Evolutionary conservation across 2,888 invertebrate genomes (phyloP), one percentile per base, ranked within the genome.

Genomic region (Eumerus sabulonum): DNA sequence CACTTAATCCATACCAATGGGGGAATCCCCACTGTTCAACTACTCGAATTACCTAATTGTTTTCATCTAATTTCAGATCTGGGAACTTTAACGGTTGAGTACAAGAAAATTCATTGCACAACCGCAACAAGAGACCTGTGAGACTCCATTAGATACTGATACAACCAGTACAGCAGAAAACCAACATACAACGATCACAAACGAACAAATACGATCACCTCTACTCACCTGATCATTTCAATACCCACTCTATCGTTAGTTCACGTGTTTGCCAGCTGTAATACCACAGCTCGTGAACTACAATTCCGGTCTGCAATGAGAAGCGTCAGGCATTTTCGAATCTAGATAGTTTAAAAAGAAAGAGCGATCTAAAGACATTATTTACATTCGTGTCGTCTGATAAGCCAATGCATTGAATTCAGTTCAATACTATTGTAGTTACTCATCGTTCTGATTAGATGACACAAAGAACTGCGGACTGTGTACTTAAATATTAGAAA

Each of bases 401-500:
- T 71, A 62, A 63, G 71, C 40, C 12, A 40, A 50, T 57, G 14
- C n/a, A 40, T 11, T 40, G 18, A 62, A 77, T 72, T 72, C 72
- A 77, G 72, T 72, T 72, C 76, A 76, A 66, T 76, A 66, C 72
- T 72, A 59, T 54, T 51, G 45, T 40, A 27, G 50, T 27, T 27
- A 27, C n/a, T 40, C 40, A 40, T 59, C 38, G 59, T 51, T 19
- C 51, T 51, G 62, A 54, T 62, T 54, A 50, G 35, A 63, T 36
- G 27, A 67, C 42, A 63, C 47, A 70, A 60, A 47, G 48, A 47
- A 18, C 19, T 42, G 13, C 17, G 42, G 70, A 62, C 54, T 70
- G 11, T 60, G 70, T 27, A 53, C 54, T 17, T 47, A 54, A 35
- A 27, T 27, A 27, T 44, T 18, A n/a, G 2, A 44, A 14, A 44